Evolutionary conservation across 2,888 invertebrate genomes (phyloP).

Genomic region (Meteorus cinctellus): DNA sequence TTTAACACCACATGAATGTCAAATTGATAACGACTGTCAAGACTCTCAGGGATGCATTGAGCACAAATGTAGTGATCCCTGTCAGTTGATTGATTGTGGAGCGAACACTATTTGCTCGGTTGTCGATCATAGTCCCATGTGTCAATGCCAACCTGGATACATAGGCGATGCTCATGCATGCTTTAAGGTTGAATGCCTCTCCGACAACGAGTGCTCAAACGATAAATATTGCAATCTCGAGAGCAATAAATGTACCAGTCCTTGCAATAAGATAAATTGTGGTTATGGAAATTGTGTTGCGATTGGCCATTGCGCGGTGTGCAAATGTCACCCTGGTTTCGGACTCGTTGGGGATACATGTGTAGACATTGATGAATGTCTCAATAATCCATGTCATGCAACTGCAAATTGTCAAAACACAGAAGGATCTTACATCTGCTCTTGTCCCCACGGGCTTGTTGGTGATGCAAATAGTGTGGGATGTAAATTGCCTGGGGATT

Average conservation of each 20-base stretch:
- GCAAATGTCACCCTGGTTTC: conserved; percentile 86
- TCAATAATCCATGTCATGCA: conserved; percentile 84
- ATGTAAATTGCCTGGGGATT: conserved; percentile 89
- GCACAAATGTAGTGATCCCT: conserved; percentile 88
- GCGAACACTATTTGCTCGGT: conserved; percentile 85
- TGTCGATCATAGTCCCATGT: conserved; percentile 82
- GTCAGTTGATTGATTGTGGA: conserved; percentile 83
- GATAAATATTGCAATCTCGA: conserved; percentile 85
- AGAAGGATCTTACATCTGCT: conserved; percentile 85
- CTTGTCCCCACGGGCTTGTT: conserved; percentile 85
- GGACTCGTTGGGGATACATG: conserved; percentile 80
- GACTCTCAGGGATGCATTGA: conserved; percentile 84
- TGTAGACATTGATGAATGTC: conserved; percentile 88
- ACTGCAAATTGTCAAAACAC: conserved; percentile 86
- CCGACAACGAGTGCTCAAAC: conserved; percentile 82
- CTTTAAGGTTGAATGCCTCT: conserved; percentile 90
- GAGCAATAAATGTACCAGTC: conserved; percentile 87
- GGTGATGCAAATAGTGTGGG: conserved; percentile 84
- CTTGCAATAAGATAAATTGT: conserved; percentile 86
- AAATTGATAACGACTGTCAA: conserved; percentile 83
- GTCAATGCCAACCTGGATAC: conserved; percentile 86
- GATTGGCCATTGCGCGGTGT: conserved; percentile 81
- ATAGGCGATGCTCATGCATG: conserved; percentile 91
- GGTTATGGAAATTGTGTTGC: conserved; percentile 87
- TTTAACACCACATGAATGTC: conserved; percentile 84